Base-by-base conservation (phyloP, 2,888 invertebrate species). In the Pomacea canaliculata region DNA sequence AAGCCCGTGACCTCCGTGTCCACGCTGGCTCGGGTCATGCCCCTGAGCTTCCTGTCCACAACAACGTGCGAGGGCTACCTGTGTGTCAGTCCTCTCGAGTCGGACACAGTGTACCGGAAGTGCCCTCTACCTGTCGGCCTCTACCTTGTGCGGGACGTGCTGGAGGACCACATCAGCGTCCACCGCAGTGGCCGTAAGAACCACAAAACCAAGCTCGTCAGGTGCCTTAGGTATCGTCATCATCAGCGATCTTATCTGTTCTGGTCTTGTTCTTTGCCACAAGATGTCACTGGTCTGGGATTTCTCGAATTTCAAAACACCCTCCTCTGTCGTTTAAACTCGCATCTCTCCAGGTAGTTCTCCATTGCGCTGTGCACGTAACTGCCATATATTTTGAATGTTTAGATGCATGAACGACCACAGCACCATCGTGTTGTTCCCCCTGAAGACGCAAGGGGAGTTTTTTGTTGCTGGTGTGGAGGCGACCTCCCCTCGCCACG, bases 1-100 rank as follows among this genome's bases (percentile, higher is more conserved):
- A 51, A n/a, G 12, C 74, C 74, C 5, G 19, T 74, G 37, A 56
- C 68, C 7, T 23, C 49, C 3, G 60, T 74, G 60, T 74, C 74
- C 69, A 63, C 69, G 59, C n/a, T 74, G 63, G 74, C 74, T 16
- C 68, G 69, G 37, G 27, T 74, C 49, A 74, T 74, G 74, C 74
- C 74, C 10, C 10, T 16, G 8, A 60, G 68, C 23, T n/a, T 74
- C 4, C 37, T 74, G 4, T 74, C 74, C 18, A n/a, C 16, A 7
- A 13, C 63, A 13, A 8, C 56, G 8, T 74, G 74, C 48, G 69
- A 74, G 49, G 74, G 74, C 23, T 74, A 69, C 62, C 9, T 62
- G 37, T 74, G 74, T 62, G 62, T 74, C 74, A 74, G 69, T 19
- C 69, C 74, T 18, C 59, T 74, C 18, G 69, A 74, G 49, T 69